phyloP scores from a whole-genome alignment of 2,113 vertebrate species.

The Rousettus leschenaultii region DNA sequence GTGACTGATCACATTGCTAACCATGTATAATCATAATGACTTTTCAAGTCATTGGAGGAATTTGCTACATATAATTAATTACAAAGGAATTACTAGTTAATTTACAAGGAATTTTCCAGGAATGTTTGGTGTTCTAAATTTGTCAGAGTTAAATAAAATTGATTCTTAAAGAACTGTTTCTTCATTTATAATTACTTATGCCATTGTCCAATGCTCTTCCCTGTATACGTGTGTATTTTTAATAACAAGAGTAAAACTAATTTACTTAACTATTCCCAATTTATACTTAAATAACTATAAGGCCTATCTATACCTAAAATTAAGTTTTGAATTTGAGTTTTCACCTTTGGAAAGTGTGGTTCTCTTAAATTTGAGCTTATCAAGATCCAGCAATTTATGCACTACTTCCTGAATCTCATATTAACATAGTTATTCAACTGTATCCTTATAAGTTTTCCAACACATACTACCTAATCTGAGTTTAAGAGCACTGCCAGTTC shows the following conservation, averaged over 20 bases:
- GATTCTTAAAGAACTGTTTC: neutral
- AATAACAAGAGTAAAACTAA: slow-evolving; percentile 6
- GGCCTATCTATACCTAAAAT: neutral
- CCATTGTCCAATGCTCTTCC: neutral
- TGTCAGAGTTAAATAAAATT: slow-evolving; percentile 45
- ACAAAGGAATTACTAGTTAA: slow-evolving; percentile 14
- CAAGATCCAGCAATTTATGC: neutral
- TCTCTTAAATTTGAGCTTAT: neutral
- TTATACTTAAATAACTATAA: neutral
- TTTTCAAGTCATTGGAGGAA: slow-evolving; percentile 67
- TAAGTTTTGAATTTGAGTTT: neutral
- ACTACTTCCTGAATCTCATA: neutral
- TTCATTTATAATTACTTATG: slow-evolving; percentile 15
- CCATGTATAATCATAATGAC: slow-evolving; percentile 61
- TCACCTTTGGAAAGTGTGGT: neutral
- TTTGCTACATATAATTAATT: slow-evolving; percentile 74
- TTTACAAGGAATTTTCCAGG: slow-evolving; percentile 30
- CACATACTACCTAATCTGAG: neutral
- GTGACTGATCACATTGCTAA: slow-evolving; percentile 67
- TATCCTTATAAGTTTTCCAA: neutral
- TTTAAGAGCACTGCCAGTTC: neutral
- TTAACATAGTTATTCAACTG: neutral
- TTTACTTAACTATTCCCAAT: neutral
- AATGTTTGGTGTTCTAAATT: neutral
- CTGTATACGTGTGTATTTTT: neutral